These are phyloP conservation scores for Antechinus stuartii DNA, from an alignment of 2,113 vertebrate species.

Conservation along the genomic window DNA sequence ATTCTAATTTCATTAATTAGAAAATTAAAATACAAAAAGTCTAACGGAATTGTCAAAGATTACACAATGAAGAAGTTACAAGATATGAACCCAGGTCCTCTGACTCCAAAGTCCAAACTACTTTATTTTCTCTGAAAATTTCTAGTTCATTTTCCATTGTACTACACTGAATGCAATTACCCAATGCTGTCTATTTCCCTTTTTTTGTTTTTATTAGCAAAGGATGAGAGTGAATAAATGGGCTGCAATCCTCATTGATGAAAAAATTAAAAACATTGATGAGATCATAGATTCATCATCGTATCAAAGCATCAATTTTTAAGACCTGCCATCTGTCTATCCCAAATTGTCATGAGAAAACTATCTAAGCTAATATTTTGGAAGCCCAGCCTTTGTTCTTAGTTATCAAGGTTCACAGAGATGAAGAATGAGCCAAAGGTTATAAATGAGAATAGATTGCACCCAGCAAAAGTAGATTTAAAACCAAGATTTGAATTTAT, in stretches of 20 bases:
- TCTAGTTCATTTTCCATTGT: not conserved
- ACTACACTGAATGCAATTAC: not conserved
- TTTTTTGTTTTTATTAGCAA: not conserved
- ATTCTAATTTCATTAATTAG: not conserved
- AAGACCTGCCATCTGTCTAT: not conserved
- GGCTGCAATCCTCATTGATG: not conserved
- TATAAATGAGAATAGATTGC: not conserved
- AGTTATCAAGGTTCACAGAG: conserved; percentile 9
- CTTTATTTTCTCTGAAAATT: not conserved
- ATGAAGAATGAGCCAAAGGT: not conserved
- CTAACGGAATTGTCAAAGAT: not conserved
- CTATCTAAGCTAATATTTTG: not conserved
- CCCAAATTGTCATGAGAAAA: not conserved
- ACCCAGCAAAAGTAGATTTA: not conserved
- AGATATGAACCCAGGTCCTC: not conserved
- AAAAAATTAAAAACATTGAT: not conserved
- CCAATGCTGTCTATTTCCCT: not conserved
- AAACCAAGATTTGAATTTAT: conserved; percentile 2
- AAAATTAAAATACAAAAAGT: not conserved
- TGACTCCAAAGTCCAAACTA: not conserved
- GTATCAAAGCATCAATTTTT: not conserved
- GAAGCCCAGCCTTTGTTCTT: not conserved
- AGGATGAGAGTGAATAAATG: not conserved
- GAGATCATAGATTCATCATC: not conserved
- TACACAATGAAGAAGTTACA: not conserved